Conservation (phyloP, 30 jellyfish, hydroid and myxozoan species). For the Hydractinia echinata region DNA sequence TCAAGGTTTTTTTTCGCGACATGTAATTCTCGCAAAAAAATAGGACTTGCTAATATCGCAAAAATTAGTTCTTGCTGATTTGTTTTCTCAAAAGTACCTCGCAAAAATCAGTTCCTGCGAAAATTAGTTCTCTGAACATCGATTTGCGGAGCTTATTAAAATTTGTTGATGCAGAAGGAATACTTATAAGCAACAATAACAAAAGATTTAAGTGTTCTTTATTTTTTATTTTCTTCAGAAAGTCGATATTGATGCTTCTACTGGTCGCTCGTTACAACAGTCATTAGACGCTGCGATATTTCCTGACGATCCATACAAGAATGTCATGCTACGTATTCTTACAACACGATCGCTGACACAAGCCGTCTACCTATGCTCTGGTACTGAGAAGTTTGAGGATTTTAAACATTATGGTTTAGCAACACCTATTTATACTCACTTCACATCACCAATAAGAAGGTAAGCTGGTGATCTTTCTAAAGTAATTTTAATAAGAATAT, state of each 20-base stretch:
- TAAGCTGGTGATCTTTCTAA: background rate
- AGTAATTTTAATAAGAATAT: background rate
- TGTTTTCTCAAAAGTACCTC: no score
- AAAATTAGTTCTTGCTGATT: no score
- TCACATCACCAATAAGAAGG: conserved; percentile 98
- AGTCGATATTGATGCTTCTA: conserved; percentile 50
- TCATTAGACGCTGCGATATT: conserved; percentile 65
- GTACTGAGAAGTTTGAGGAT: conserved; percentile 57
- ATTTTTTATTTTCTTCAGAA: conserved; percentile 36
- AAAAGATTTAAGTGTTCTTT: background rate
- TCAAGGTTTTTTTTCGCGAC: no score
- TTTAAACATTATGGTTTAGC: conserved; percentile 91
- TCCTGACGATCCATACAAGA: conserved; percentile 75
- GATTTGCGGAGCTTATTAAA: no score
- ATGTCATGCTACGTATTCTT: conserved; percentile 71
- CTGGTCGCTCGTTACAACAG: conserved; percentile 55
- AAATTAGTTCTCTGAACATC: no score
- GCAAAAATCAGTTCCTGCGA: no score
- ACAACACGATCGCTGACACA: conserved; percentile 94
- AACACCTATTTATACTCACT: conserved; percentile 94
- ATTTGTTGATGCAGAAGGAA: no score
- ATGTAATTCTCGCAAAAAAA: no score
- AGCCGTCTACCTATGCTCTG: conserved; percentile 90
- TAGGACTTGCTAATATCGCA: no score
- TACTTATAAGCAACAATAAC: no score